A percentile compares a stretch with the other conserved stretches of the same genome.
These are phyloP conservation scores for Xyrauchen texanus DNA, from an alignment of 2,113 vertebrate species.

Conservation along the genomic window DNA sequence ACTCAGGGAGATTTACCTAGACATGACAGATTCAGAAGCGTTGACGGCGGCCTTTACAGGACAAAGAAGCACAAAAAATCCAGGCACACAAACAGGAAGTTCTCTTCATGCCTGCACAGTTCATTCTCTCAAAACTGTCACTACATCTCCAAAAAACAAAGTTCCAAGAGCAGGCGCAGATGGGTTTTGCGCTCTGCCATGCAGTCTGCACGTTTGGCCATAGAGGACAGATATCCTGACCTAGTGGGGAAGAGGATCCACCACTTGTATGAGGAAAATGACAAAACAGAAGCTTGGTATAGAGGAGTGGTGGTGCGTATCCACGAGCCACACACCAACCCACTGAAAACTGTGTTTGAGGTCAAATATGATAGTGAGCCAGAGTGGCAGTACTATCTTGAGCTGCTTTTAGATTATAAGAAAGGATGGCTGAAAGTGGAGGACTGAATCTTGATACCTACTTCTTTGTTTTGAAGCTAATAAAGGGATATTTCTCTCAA, in stretches of 20 bases:
- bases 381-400: conserved; percentile 78
- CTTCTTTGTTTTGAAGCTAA: background rate
- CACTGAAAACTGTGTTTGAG: conserved; percentile 75
- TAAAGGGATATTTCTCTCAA: no score
- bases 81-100: conserved; percentile 21
- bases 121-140: conserved; percentile 67
- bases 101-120: conserved; percentile 11
- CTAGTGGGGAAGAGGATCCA: conserved; percentile 79
- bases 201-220: conserved; percentile 51
- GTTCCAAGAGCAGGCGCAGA: conserved; percentile 61
- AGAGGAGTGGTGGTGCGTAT: conserved; percentile 74
- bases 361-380: conserved; percentile 82
- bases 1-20: background rate
- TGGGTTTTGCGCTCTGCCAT: conserved; percentile 73
- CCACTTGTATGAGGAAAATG: conserved; percentile 82
- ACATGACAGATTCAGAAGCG: background rate
- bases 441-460: conserved; percentile 55
- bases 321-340: conserved; percentile 68
- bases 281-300: conserved; percentile 79
- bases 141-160: conserved; percentile 63
- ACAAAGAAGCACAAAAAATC: conserved; percentile 31
- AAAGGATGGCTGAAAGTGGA: conserved; percentile 80
- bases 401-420: conserved; percentile 76
- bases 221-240: conserved; percentile 71
- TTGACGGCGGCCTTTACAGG: background rate